Evolutionary conservation across 2,113 vertebrate species (phyloP), one percentile per base, ranked within the genome.

Genomic region (Cyanoliseus patagonus): DNA sequence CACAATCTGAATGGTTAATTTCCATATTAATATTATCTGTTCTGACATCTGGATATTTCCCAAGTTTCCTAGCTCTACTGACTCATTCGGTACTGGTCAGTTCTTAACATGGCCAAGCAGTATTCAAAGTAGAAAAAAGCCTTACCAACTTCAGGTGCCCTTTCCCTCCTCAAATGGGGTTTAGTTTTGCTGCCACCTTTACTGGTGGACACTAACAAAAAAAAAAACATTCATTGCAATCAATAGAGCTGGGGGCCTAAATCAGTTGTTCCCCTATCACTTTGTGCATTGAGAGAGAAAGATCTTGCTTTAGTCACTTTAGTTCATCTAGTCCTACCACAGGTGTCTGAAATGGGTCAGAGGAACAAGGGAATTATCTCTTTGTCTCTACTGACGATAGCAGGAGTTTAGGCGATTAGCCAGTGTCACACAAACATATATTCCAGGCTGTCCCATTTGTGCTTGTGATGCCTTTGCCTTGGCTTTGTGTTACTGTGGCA

Each of bases 331-430:
- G 25, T 64, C 72, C 42, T 51, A 49, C 33, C 0, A 0, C 2
- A 7, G 30, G 33, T 31, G 30, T 35, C 79, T 90, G 86, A 73
- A 85, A 3, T 5, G 51, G 61, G 44, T 55, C 66, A 70, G 51
- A 66, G 49, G 55, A 74, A 61, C 0, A 1, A 35, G 5, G 0
- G 0, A 66, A 23, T 81, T 24, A 17, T 20, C 24, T 68, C 57
- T 52, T 63, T 59, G 67, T 76, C 8, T 7, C 46, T 33, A 31
- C 17, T 66, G 55, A n/a, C 41, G 24, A 4, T 17, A 88, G 41
- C 41, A 46, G 69, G 11, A 73, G 23, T 37, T 69, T 14, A 70
- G n/a, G 61, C 13, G 49, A 69, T 61, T 25, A 68, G 28, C 23
- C n/a, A 18, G 0, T 7, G 35, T 66, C 59, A 57, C 17, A 42